Evolutionary conservation across 2,113 vertebrate genomes (phyloP).

Genomic region (Alexandromys fortis): DNA sequence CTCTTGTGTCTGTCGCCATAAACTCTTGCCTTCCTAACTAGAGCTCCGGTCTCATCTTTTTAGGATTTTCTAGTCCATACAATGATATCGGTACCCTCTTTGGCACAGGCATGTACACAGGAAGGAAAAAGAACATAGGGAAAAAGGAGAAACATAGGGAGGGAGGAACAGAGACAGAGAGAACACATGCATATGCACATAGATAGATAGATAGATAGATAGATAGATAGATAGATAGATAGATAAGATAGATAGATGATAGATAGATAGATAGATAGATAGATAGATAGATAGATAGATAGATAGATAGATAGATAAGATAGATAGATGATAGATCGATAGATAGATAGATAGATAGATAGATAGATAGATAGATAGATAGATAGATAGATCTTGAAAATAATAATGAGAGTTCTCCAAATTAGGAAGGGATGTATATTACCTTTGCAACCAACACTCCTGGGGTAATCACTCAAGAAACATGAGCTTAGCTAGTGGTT

Average conservation of each 20-base stretch:
- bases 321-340: too few relatives aligned
- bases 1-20: background rate
- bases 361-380: too few relatives aligned
- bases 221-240: background rate
- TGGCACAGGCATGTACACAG: background rate
- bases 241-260: too few relatives aligned
- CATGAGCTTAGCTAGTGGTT: background rate
- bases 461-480: conserved; percentile 1
- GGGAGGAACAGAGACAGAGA: background rate
- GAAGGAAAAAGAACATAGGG: too few relatives aligned
- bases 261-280: too few relatives aligned
- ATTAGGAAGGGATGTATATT: background rate
- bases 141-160: background rate
- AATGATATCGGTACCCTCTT: background rate
- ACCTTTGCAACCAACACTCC: background rate
- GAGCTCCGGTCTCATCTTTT: background rate
- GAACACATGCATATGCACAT: background rate
- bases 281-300: background rate
- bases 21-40: background rate
- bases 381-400: background rate
- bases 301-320: background rate
- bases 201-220: background rate
- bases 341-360: too few relatives aligned
- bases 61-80: background rate
- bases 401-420: background rate